Evolutionary conservation across 2,113 vertebrate species (phyloP).

Genomic region (Scomber scombrus): DNA sequence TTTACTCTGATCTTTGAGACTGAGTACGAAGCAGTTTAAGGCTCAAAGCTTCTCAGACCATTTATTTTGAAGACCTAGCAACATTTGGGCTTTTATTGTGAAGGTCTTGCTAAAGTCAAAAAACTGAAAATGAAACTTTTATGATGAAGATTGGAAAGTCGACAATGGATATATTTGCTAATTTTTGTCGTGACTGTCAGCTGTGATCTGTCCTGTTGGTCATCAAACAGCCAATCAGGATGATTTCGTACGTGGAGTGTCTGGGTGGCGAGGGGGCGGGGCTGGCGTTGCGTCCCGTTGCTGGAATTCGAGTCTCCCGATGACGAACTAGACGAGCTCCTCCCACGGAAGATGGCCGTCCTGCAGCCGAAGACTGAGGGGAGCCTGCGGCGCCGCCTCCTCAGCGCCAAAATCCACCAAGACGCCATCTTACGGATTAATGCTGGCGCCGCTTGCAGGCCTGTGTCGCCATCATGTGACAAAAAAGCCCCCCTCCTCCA

Average conservation of each 20-base stretch:
- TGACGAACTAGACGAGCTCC: constrained; percentile 80
- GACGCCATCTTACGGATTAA: constrained; percentile 61
- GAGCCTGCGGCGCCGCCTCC: constrained; percentile 80
- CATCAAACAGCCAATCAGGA: constrained; percentile 35
- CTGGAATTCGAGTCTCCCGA: constrained; percentile 71
- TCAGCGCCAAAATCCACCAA: constrained; percentile 80
- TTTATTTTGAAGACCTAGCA: not conserved
- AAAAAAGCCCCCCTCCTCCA: constrained; percentile 39
- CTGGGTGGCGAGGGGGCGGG: constrained; percentile 71
- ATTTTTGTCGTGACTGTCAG: not conserved
- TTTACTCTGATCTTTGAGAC: not conserved
- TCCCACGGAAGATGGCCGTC: constrained; percentile 72
- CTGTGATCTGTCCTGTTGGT: constrained; percentile 10
- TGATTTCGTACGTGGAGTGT: constrained; percentile 84
- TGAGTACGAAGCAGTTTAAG: not conserved
- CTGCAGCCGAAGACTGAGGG: constrained; percentile 79
- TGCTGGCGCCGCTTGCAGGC: not conserved
- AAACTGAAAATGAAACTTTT: not conserved
- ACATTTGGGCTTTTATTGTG: constrained; percentile 25
- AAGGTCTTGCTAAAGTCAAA: not conserved
- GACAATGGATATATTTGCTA: not conserved
- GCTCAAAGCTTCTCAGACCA: no score
- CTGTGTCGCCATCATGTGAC: not conserved
- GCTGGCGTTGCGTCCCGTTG: constrained; percentile 55
- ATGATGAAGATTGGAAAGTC: not conserved